Base-by-base conservation (phyloP, 1,140 invertebrate genomes). In the Drosophila funebris region DNA sequence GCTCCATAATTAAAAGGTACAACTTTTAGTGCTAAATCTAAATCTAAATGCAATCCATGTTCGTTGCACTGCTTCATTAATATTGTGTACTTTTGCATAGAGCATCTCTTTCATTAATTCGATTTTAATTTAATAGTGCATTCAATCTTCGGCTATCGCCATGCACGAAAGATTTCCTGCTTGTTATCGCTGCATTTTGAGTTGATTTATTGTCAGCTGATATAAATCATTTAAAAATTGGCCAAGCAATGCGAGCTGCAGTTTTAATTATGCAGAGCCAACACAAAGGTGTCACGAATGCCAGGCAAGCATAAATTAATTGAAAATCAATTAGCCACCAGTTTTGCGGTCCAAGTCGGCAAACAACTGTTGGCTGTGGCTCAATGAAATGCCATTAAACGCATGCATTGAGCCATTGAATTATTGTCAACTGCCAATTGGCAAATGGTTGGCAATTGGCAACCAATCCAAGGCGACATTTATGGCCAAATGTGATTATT, bases 261-360 rank as follows among this genome's bases (percentile, higher is more conserved):
- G 20, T 85, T 80, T 85, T 85, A 80, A 84, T 73, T 81, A 84
- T 73, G 61, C 57, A 63, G 53, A 63, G 63, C 69, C 71, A 78
- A 87, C n/a, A 69, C 66, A 82, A 76, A 87, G 75, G 75, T 85
- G 82, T 85, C 82, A 79, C 63, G 76, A 87, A 58, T 85, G 82
- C 73, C 80, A 75, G 75, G 50, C 82, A 62, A 53, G 62, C 54
- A 87, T 87, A 87, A 87, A 87, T 87, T 87, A 87, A 87, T 87
- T 87, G 75, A 82, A 87, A 87, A 87, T 87, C 82, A 82, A 87
- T 87, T 87, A 87, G 83, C 60, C 37, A 44, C 70, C 44, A 66
- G 54, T 39, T 29, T 24, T 24, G 60, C 48, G 24, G 22, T 5
- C 46, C 44, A 33, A 57, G 53, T 13, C 9, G 31, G 8, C 53